Base-by-base conservation (phyloP, 2,797 vertebrate species). In the Sebastes iracundus region DNA sequence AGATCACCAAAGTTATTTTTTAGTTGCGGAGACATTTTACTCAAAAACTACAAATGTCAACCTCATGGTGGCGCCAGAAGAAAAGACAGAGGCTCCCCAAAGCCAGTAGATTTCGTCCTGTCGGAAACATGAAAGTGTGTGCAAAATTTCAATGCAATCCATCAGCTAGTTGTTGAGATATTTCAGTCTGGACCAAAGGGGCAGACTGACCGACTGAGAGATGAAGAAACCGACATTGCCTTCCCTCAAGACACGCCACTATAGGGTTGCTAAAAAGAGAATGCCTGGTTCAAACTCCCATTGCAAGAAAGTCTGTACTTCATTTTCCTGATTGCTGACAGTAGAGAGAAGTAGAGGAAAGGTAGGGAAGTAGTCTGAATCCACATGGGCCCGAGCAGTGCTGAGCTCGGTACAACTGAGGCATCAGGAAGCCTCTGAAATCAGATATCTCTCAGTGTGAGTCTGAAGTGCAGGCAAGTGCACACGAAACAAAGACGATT, bases 361-460 rank as follows among this genome's bases (percentile, higher is more conserved):
- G 58, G 46, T 27, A 38, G 8, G 60, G n/a, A 77, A 78, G 72
- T 52, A 38, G 56, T 72, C 59, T 53, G 67, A 77, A 77, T 72
- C 73, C 71, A 64, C 70, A 70, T 69, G 73, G 67, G 66, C 27
- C 33, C 2, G 32, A 60, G 60, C 10, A 38, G 56, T 63, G 23
- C 80, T 83, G 20, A 74, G 80, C 18, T 52, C 52, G 49, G 10
- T 74, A 68, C 55, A 64, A 27, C 30, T 35, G 55, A 75, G 75
- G 64, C 79, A 85, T 73, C 52, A 66, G 72, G 65, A 80, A 72
- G 46, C 61, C 52, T 80, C 59, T 78, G 35, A 80, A 90, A 91
- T 83, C 81, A 77, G 79, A 84, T 79, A 72, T 73, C 18, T 27
- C 71, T 63, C 81, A 74, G 82, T 28, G n/a, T 62, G 84, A 2